These are phyloP conservation scores for Ceyx cyanopectus DNA, from an alignment of 2,113 vertebrate species.

Conservation along the genomic window DNA sequence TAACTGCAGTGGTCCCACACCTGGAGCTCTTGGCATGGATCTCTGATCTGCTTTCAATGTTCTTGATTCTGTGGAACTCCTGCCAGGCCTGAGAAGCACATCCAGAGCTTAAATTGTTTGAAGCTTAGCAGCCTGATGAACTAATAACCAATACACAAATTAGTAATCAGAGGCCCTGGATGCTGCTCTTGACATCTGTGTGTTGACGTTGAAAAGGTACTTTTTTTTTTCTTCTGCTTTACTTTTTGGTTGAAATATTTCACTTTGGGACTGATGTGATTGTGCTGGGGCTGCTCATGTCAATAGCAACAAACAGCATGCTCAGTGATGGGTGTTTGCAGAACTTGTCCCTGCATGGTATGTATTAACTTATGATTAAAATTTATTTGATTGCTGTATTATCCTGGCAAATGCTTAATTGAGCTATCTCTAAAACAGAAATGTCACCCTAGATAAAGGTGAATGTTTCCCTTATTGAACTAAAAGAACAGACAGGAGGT, in stretches of 20 bases:
- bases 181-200: background rate
- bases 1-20: background rate
- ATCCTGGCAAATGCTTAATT: background rate
- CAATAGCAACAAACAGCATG: background rate
- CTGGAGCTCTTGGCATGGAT: background rate
- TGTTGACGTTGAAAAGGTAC: background rate
- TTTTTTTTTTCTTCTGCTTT: background rate
- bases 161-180: background rate
- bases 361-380: background rate
- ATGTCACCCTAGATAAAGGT: background rate
- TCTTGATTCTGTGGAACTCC: background rate
- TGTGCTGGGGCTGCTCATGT: background rate
- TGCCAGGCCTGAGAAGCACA: background rate
- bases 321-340: background rate
- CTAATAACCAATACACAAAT: background rate
- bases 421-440: background rate
- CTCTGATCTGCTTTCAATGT: background rate
- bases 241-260: background rate
- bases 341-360: background rate
- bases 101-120: background rate
- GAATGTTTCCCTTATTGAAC: background rate
- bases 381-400: background rate
- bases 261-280: background rate
- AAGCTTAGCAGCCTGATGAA: background rate
- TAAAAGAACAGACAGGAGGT: background rate